Conservation (phyloP, 2,113 vertebrate species). For the Numida meleagris region DNA sequence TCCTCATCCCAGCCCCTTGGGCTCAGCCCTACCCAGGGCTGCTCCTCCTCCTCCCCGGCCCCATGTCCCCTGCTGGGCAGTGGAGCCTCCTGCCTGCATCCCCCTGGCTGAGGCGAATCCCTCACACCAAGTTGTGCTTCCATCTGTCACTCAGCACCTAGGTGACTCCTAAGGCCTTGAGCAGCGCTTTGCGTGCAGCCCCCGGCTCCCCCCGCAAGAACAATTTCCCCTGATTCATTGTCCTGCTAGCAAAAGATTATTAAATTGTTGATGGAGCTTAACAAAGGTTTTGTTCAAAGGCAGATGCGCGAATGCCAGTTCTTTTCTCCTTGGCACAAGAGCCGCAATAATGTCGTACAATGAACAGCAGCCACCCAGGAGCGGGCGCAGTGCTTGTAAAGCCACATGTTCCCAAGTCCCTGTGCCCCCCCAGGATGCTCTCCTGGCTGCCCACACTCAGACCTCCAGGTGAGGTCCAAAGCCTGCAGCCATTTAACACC, state of each 20-base stretch:
- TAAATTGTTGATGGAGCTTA: slow-evolving; percentile 64
- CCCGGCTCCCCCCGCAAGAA: neutral
- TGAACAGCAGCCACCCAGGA: slow-evolving; percentile 42
- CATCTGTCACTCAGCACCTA: slow-evolving; percentile 50
- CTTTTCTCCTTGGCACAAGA: slow-evolving; percentile 64
- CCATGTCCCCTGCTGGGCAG: neutral
- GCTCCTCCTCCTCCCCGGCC: slow-evolving; percentile 10
- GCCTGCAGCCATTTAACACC: neutral
- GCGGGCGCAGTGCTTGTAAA: neutral
- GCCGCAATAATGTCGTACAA: neutral
- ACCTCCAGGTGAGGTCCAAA: neutral
- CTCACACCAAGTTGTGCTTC: slow-evolving; percentile 28
- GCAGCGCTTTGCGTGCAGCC: neutral
- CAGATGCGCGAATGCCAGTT: slow-evolving; percentile 13
- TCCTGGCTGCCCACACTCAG: neutral
- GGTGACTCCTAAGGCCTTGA: slow-evolving; percentile 30
- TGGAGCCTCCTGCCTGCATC: slow-evolving; percentile 8
- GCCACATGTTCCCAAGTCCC: neutral
- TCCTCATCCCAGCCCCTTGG: neutral
- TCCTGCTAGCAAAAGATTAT: slow-evolving; percentile 52
- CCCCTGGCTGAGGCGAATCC: neutral
- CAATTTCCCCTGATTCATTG: slow-evolving; percentile 48
- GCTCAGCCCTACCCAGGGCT: slow-evolving; percentile 23
- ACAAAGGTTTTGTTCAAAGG: slow-evolving; percentile 62
- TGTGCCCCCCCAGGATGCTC: neutral